These are phyloP conservation scores for Hypothenemus hampei DNA, from an alignment of 1,140 invertebrate genomes.

Conservation along the genomic window DNA sequence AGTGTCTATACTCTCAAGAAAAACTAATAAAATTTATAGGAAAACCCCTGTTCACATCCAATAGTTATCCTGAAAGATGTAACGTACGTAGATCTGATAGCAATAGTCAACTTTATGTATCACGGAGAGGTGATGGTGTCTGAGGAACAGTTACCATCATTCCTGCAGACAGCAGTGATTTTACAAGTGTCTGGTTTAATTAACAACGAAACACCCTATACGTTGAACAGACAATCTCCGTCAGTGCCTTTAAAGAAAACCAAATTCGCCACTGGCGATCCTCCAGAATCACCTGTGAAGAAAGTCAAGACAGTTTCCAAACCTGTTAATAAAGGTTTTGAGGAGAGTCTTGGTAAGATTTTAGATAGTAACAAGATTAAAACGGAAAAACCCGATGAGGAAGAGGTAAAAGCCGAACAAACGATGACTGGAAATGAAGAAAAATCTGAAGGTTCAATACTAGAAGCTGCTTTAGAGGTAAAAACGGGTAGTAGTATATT, in stretches of 20 bases:
- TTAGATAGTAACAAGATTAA: slow-evolving; percentile 31
- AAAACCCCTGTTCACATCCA: slow-evolving; percentile 80
- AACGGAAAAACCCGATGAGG: slow-evolving; percentile 24
- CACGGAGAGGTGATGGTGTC: slow-evolving; percentile 70
- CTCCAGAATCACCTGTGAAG: slow-evolving; percentile 29
- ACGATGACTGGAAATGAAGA: slow-evolving; percentile 31
- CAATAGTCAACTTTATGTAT: slow-evolving; percentile 73
- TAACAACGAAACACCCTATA: slow-evolving; percentile 22
- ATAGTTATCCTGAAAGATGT: slow-evolving; percentile 75
- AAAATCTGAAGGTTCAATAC: slow-evolving; percentile 37
- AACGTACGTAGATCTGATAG: slow-evolving; percentile 58
- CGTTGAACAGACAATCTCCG: slow-evolving; percentile 26
- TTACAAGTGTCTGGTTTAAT: slow-evolving; percentile 68
- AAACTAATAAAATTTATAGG: slow-evolving; percentile 44
- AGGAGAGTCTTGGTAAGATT: slow-evolving; percentile 8
- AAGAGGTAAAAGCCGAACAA: slow-evolving; percentile 24
- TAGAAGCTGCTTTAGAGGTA: slow-evolving; percentile 41
- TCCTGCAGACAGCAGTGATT: slow-evolving; percentile 67
- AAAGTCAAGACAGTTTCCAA: slow-evolving; percentile 30
- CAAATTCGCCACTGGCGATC: slow-evolving; percentile 17
- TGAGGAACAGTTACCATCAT: slow-evolving; percentile 64
- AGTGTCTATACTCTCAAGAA: neutral
- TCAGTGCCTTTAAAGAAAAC: slow-evolving; percentile 25
- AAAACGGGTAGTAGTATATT: slow-evolving; percentile 41
- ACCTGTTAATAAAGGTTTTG: slow-evolving; percentile 7